Evolutionary conservation across 1,140 invertebrate species (phyloP).

Genomic region (Lutraria rhynchaena): DNA sequence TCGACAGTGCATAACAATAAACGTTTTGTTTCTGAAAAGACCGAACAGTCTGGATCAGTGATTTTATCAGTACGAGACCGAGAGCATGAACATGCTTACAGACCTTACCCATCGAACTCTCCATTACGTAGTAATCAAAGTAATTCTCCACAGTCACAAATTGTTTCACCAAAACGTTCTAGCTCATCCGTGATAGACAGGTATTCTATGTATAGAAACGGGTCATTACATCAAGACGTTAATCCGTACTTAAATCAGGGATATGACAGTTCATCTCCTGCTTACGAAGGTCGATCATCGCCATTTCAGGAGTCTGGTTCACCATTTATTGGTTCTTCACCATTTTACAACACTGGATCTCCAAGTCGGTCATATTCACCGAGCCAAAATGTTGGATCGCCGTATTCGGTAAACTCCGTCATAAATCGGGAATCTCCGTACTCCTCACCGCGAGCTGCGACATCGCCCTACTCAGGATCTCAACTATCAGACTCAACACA

Average conservation of each 20-base stretch:
- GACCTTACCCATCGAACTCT: slow-evolving; percentile 15
- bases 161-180: background rate
- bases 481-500: background rate
- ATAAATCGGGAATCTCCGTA: slow-evolving; percentile 23
- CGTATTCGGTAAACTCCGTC: slow-evolving; percentile 23
- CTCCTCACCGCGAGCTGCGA: slow-evolving; percentile 11
- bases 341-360: slow-evolving; percentile 25
- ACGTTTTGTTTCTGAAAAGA: background rate
- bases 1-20: background rate
- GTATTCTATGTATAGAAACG: slow-evolving; percentile 18
- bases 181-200: background rate
- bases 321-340: slow-evolving; percentile 39
- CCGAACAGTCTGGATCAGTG: too few relatives aligned
- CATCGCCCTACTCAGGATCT: slow-evolving; percentile 27
- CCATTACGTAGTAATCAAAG: background rate
- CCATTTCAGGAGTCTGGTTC: slow-evolving; percentile 53
- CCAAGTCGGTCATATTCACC: slow-evolving; percentile 14
- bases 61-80: background rate
- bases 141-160: background rate
- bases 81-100: slow-evolving; percentile 13
- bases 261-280: slow-evolving; percentile 36
- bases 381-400: slow-evolving; percentile 13
- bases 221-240: background rate
- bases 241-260: background rate
- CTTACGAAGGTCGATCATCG: slow-evolving; percentile 31